Base-by-base conservation (phyloP, 2,888 invertebrate genomes). In the Troides oblongomaculatus region DNA sequence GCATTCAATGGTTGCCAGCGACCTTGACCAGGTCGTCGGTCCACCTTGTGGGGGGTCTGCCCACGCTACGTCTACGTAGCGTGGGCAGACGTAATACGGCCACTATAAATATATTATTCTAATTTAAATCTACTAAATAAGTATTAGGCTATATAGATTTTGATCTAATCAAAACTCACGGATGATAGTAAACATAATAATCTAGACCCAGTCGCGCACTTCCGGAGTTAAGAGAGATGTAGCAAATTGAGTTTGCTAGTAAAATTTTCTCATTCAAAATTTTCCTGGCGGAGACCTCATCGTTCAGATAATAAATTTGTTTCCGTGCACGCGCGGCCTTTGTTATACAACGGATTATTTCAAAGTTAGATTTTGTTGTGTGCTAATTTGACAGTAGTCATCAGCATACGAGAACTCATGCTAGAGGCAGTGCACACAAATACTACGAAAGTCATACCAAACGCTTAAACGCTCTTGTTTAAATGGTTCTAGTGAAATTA, bases 231-330 rank as follows among this genome's bases (percentile, higher is more conserved):
- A 14, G 5, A 30, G 18, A n/a, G 39, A 58, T 39, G 64, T 43
- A 23, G 14, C 23, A 23, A 57, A 64, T 64, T 43, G 65, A 59
- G 59, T 46, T 65, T 59, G 65, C 59, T 59, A 46, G 59, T 58
- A 25, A 59, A 65, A 65, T 39, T 50, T 50, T 50, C 58, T 64
- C 64, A 43, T 64, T 64, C 23, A 46, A 59, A 65, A 46, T 58
- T 65, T 59, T 65, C 65, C 59, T 43, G 18, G 10, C 36, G 23
- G 43, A 14, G 59, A 46, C 58, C 46, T 10, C 18, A 39, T 39
- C 39, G 10, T 5, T 12, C 50, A 14, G 14, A 50, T 50, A 50
- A 50, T 2, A 17, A 50, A 50, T 50, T 17, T 50, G 50, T 50
- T 50, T 4, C 50, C 18, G 14, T 18, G 14, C 14, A 18, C 50